These are phyloP conservation scores for Pogonocherus hispidulus DNA, from an alignment of 2,888 invertebrate genomes.

Conservation along the genomic window DNA sequence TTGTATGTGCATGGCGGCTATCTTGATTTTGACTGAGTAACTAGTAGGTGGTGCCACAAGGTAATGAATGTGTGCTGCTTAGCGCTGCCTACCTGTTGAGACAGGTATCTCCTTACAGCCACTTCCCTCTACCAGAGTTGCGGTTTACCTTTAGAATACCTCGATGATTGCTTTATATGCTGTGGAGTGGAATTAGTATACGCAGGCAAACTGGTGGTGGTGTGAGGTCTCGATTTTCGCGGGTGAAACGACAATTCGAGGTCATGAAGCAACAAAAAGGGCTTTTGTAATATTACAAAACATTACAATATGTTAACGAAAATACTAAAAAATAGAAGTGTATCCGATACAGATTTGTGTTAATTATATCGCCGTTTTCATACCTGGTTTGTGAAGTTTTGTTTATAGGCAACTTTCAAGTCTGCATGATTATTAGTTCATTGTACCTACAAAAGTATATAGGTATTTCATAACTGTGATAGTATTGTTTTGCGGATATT, in stretches of 20 bases:
- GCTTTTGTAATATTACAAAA: no score
- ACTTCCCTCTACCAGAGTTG: no score
- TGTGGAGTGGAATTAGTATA: slow-evolving; percentile 2
- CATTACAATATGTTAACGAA: slow-evolving; percentile 9
- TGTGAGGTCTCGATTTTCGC: slow-evolving; percentile 11
- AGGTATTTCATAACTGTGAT: slow-evolving; percentile 5
- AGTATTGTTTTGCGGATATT: background rate
- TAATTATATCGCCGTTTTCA: background rate
- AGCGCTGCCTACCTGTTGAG: slow-evolving; percentile 30
- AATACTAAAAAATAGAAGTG: background rate
- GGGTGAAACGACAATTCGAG: background rate
- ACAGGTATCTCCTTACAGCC: background rate
- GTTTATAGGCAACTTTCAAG: slow-evolving; percentile 16
- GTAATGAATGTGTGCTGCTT: no score
- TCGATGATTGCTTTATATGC: no score
- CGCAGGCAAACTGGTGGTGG: slow-evolving; percentile 5
- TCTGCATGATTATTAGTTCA: slow-evolving; percentile 23
- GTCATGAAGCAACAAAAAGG: slow-evolving; percentile 8
- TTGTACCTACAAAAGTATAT: no score
- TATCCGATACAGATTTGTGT: background rate
- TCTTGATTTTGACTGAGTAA: no score
- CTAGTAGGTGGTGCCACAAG: no score
- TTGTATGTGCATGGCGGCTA: no score
- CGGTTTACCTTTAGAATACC: background rate
- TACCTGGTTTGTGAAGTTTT: background rate